Percentiles rank a stretch among this genome's conserved stretches.
Evolutionary conservation across 2,888 invertebrate genomes (phyloP).

Genomic region (Desoria tigrina): DNA sequence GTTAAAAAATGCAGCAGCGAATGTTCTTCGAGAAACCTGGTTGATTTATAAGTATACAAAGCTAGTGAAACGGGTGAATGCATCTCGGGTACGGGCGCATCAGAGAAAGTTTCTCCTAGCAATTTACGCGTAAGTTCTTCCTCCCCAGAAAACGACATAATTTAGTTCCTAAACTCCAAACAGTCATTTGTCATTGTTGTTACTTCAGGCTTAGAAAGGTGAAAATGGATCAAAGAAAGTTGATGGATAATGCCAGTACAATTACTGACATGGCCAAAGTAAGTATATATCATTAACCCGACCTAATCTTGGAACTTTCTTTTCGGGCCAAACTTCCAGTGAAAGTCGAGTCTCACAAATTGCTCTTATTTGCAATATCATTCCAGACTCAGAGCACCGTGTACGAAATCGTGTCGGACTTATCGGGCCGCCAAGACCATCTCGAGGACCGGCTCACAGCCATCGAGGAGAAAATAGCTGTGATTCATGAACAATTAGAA

Average conservation of each 20-base stretch:
- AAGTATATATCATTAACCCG: slow-evolving; percentile 56
- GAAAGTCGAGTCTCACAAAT: neutral
- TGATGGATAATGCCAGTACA: slow-evolving; percentile 98
- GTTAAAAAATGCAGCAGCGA: slow-evolving; percentile 99
- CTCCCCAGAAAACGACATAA: neutral
- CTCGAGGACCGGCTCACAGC: slow-evolving; percentile 89
- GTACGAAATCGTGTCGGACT: slow-evolving; percentile 96
- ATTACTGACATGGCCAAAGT: slow-evolving; percentile 99
- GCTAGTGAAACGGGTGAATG: slow-evolving; percentile 94
- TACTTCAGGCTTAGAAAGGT: slow-evolving; percentile 87
- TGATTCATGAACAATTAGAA: slow-evolving; percentile 78
- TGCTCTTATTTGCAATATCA: neutral
- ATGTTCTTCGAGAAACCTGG: slow-evolving; percentile 99
- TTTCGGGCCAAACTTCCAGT: neutral
- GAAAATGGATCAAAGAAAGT: slow-evolving; percentile 99
- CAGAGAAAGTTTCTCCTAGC: slow-evolving; percentile 99
- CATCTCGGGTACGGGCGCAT: slow-evolving; percentile 93
- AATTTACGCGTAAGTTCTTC: slow-evolving; percentile 89
- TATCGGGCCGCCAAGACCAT: slow-evolving; percentile 90
- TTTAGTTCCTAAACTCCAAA: neutral
- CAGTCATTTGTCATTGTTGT: neutral
- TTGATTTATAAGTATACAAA: slow-evolving; percentile 99
- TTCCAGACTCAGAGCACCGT: slow-evolving; percentile 94
- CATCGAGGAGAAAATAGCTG: slow-evolving; percentile 86
- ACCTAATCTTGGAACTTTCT: slow-evolving; percentile 46